Percentiles rank a stretch among this genome's conserved stretches.
Evolutionary conservation across 1,140 invertebrate genomes (phyloP).

Genomic region (Lordiphosa clarofinis): DNA sequence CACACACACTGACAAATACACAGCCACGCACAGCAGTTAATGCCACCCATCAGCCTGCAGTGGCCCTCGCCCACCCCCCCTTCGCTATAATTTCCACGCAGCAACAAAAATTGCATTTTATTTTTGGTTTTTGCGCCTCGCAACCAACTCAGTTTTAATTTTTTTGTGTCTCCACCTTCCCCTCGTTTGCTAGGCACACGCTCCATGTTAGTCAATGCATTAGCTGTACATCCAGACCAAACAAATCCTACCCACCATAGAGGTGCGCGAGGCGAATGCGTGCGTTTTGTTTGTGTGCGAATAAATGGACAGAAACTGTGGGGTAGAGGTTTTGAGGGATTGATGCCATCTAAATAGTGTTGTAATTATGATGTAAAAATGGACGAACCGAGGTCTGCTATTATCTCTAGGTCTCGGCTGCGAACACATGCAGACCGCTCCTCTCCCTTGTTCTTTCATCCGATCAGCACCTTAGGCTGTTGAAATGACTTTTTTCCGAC

Average conservation of each 20-base stretch:
- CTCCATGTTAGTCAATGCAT: conserved; percentile 71
- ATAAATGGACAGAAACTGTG: conserved; percentile 28
- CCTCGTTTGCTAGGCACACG: conserved; percentile 6
- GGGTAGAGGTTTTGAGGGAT: too few relatives aligned
- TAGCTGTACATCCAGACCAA: conserved; percentile 26
- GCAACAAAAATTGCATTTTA: conserved; percentile 77
- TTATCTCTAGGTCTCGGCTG: too few relatives aligned
- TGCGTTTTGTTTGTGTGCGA: conserved; percentile 8
- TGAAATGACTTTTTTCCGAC: too few relatives aligned
- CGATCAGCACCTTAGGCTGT: too few relatives aligned
- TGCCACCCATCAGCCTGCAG: conserved; percentile 48
- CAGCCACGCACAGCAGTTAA: conserved; percentile 45
- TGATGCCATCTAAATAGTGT: too few relatives aligned
- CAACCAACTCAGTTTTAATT: conserved; percentile 27
- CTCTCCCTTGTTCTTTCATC: too few relatives aligned
- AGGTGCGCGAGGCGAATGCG: conserved; percentile 4
- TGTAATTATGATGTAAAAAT: too few relatives aligned
- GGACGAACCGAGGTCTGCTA: too few relatives aligned
- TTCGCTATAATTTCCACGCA: conserved; percentile 65
- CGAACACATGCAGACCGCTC: too few relatives aligned
- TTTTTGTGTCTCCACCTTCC: conserved; percentile 12
- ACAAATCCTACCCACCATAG: background rate
- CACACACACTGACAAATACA: conserved; percentile 14
- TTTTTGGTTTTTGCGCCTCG: conserved; percentile 62
- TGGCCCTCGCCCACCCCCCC: background rate